Base-by-base conservation (phyloP, 2,113 vertebrate genomes). In the Dolichotis patagonum region DNA sequence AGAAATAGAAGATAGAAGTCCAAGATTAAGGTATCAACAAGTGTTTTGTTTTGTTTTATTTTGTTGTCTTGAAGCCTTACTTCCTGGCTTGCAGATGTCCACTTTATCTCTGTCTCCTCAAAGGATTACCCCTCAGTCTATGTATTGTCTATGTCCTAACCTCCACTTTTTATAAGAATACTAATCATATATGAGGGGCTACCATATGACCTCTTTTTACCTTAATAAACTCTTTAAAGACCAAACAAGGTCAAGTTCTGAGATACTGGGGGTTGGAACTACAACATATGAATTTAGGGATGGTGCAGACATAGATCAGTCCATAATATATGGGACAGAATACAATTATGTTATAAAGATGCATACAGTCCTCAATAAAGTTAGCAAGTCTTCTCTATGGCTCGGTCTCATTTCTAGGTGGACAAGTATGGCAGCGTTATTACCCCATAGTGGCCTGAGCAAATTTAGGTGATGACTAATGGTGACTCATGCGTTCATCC, bases 401-500 rank as follows among this genome's bases (percentile, higher is more conserved):
- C 82, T 91, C 7, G 7, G 17, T 91, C 90, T 91, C 82, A 30
- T 85, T 56, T 91, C 88, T 52, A 30, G 46, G 30, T 77, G 35
- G 65, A 85, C 85, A 94, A 17, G 78, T 84, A 24, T 0, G 0
- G 83, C 69, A 19, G 91, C 56, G 84, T 90, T 80, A 38, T 95
- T 94, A 85, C 92, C n/a, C 5, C 73, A 97, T 22, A 14, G 63
- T 0, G 54, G 96, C 91, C 89, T 96, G 89, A 98, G 63, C n/a
- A 90, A 96, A 91, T 97, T 32, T 84, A 90, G 56, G 77, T 91
- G 95, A 94, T 97, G 97, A 97, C 87, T 96, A 97, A 96, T 89
- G 82, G 96, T 98, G 97, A 98, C 52, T 92, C 82, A 95, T 43
- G 75, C 30, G 62, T 58, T 85, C 62, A 88, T 94, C 54, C 82